Conservation (phyloP, 2,888 invertebrate genomes). For the Polyploca ridens region DNA sequence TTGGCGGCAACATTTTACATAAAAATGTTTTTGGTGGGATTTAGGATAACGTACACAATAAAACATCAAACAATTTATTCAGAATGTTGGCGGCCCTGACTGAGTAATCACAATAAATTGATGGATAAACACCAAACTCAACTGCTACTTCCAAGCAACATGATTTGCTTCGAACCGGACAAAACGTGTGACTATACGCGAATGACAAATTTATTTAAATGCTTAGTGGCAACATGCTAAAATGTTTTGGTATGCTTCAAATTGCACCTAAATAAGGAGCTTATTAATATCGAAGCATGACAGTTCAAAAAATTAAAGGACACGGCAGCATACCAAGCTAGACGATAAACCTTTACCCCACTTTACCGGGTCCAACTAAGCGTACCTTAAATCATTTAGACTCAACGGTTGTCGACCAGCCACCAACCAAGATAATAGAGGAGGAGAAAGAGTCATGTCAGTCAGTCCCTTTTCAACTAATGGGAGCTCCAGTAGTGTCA, state of each 20-base stretch:
- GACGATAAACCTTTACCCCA: too few relatives aligned
- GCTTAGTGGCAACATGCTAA: constrained; percentile 34
- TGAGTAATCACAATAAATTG: constrained; percentile 22
- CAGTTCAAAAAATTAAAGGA: constrained; percentile 6
- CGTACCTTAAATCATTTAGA: too few relatives aligned
- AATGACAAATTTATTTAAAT: constrained; percentile 26
- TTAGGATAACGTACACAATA: not conserved
- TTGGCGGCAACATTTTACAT: too few relatives aligned
- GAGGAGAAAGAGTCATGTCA: too few relatives aligned
- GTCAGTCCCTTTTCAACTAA: too few relatives aligned
- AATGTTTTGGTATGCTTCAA: constrained; percentile 19
- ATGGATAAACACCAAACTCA: constrained; percentile 23
- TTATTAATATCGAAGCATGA: constrained; percentile 14
- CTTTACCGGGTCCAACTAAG: too few relatives aligned
- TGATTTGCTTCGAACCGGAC: constrained; percentile 31
- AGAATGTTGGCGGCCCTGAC: constrained; percentile 18
- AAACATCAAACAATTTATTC: not conserved
- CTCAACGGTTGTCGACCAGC: too few relatives aligned
- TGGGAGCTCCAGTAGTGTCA: too few relatives aligned
- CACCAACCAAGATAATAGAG: too few relatives aligned
- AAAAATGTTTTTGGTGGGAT: too few relatives aligned
- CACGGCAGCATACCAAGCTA: not conserved
- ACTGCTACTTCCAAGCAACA: constrained; percentile 25
- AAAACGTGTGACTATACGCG: constrained; percentile 24
- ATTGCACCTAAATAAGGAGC: constrained; percentile 3